These are phyloP conservation scores for Sceliomorpha sp. DNA, from an alignment of 2,888 invertebrate genomes.

Conservation along the genomic window DNA sequence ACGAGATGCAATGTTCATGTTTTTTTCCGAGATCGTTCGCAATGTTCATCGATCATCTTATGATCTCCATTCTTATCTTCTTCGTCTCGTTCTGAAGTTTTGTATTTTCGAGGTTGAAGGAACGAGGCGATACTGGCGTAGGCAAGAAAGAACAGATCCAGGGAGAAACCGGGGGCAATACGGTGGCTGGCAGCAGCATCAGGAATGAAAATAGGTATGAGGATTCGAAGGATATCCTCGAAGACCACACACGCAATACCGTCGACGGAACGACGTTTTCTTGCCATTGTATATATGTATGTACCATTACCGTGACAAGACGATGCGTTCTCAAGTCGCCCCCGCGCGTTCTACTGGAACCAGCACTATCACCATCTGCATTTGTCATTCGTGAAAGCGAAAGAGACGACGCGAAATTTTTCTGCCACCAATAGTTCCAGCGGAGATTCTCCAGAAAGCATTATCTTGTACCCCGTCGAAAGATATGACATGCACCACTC, in stretches of 20 bases:
- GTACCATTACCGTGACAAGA: slow-evolving; percentile 52
- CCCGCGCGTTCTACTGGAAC: slow-evolving; percentile 51
- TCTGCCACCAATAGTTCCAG: slow-evolving; percentile 2
- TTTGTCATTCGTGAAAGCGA: slow-evolving; percentile 50
- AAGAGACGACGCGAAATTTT: slow-evolving; percentile 15
- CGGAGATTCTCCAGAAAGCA: slow-evolving; percentile 13
- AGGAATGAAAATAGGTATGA: slow-evolving; percentile 31
- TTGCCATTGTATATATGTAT: slow-evolving; percentile 45
- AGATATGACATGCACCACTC: too few species aligned
- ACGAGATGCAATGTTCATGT: slow-evolving; percentile 39
- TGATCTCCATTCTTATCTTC: slow-evolving; percentile 24
- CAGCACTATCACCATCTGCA: slow-evolving; percentile 47
- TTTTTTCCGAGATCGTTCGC: slow-evolving; percentile 19
- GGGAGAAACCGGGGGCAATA: slow-evolving; percentile 26
- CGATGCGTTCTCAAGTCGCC: slow-evolving; percentile 36
- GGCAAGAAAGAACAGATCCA: slow-evolving; percentile 6
- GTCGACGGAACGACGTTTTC: slow-evolving; percentile 36
- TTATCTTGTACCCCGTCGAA: slow-evolving; percentile 8
- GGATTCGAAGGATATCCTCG: slow-evolving; percentile 33
- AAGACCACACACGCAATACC: slow-evolving; percentile 51
- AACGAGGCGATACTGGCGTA: slow-evolving; percentile 26
- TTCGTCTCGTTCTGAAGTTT: slow-evolving; percentile 18
- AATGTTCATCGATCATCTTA: slow-evolving; percentile 44
- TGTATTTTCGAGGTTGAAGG: slow-evolving; percentile 10
- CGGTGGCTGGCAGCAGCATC: slow-evolving; percentile 37